A percentile compares a stretch with the other conserved stretches of the same genome.
Evolutionary conservation across 2,797 vertebrate species (phyloP).

Genomic region (Gambelia wislizenii): DNA sequence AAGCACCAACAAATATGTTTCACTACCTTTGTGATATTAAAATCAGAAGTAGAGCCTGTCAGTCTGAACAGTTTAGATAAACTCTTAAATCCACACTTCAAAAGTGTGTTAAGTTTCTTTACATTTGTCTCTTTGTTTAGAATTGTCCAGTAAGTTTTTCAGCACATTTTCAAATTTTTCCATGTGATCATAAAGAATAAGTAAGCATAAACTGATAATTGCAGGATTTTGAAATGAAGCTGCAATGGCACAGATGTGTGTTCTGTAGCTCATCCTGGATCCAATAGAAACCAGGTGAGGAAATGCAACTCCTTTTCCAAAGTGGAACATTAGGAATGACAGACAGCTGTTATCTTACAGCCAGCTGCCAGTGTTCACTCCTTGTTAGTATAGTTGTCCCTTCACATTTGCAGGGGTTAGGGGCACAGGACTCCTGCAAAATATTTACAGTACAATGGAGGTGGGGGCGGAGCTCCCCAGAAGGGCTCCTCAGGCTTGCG

Average conservation of each 20-base stretch:
- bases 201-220: background rate
- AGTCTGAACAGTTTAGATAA: background rate
- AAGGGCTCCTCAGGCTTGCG: no score
- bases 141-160: background rate
- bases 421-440: no score
- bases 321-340: background rate
- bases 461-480: no score
- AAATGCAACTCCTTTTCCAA: background rate
- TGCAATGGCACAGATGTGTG: background rate
- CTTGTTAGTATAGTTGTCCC: background rate
- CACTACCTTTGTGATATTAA: background rate
- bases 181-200: background rate
- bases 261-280: background rate
- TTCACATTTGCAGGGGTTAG: no score
- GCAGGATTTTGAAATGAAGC: background rate
- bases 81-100: background rate
- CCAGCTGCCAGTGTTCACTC: background rate
- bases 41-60: background rate
- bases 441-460: no score
- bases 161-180: background rate
- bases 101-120: background rate
- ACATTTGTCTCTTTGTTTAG: background rate
- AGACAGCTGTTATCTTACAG: background rate
- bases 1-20: background rate
- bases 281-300: background rate